phyloP scores from a whole-genome alignment of 2,888 invertebrate species.

The Tipula confusa region DNA sequence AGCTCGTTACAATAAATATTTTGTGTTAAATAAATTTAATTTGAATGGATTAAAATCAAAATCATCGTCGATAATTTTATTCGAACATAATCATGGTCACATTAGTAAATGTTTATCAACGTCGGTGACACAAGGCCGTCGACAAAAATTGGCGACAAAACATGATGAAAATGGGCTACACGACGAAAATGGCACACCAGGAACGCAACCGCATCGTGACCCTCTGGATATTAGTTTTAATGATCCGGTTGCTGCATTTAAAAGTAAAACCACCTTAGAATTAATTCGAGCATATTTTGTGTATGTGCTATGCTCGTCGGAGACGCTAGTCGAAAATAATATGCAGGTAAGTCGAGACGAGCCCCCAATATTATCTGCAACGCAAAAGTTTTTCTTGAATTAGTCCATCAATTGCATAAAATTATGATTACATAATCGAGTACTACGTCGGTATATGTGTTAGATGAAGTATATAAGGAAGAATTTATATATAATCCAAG shows the following conservation, averaged over 20 bases:
- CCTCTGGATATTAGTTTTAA: slow-evolving; percentile 80
- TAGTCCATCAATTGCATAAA: not conserved
- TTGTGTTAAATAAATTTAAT: slow-evolving; percentile 31
- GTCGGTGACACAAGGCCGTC: not conserved
- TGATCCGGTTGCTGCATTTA: slow-evolving; percentile 86
- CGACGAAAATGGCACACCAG: not conserved
- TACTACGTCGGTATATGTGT: too few relatives aligned
- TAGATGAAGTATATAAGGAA: too few relatives aligned
- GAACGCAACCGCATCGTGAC: slow-evolving; percentile 51
- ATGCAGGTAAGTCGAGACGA: slow-evolving; percentile 65
- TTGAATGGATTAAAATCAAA: slow-evolving; percentile 16
- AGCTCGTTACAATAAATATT: slow-evolving; percentile 39
- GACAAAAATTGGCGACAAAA: not conserved
- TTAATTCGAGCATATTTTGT: slow-evolving; percentile 85
- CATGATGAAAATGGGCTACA: not conserved
- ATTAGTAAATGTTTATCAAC: not conserved
- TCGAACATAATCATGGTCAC: not conserved
- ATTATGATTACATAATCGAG: not conserved
- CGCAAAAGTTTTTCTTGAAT: not conserved
- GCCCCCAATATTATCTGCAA: not conserved
- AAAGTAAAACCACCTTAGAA: slow-evolving; percentile 92
- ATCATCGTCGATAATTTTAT: not conserved
- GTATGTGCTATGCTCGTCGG: slow-evolving; percentile 83
- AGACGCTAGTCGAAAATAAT: slow-evolving; percentile 86
- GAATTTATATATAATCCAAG: too few relatives aligned